Percentiles rank a stretch among this genome's conserved stretches.
Evolutionary conservation across 1,140 invertebrate species (phyloP).

Genomic region (Venturia canescens): DNA sequence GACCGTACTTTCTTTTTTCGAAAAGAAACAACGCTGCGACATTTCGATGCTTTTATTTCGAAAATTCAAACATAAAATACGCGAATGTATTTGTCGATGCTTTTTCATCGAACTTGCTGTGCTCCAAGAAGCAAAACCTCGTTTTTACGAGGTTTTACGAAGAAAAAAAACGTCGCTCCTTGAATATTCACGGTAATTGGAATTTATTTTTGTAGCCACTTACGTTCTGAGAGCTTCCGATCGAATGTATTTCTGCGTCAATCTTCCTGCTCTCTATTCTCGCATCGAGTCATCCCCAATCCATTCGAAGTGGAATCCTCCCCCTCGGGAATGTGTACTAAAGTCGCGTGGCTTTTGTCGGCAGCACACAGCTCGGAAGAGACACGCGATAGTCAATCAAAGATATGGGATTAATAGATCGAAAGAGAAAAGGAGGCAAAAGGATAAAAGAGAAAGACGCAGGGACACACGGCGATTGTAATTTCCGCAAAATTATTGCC

Average conservation of each 20-base stretch:
- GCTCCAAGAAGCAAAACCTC: background rate
- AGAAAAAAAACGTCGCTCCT: background rate
- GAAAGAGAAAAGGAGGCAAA: background rate
- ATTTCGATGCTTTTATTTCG: too few relatives aligned
- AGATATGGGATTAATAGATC: conserved; percentile 9
- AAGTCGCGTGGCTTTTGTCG: conserved; percentile 12
- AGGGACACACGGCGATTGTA: conserved; percentile 6
- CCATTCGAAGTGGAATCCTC: background rate
- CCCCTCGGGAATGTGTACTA: background rate
- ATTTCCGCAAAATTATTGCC: conserved; percentile 33
- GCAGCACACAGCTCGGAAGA: background rate
- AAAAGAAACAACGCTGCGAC: too few relatives aligned
- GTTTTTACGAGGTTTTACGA: too few relatives aligned
- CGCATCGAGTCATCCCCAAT: background rate
- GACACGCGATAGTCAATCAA: conserved; percentile 28
- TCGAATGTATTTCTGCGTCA: background rate
- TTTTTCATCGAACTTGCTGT: too few relatives aligned
- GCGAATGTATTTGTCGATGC: too few relatives aligned
- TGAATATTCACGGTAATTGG: background rate
- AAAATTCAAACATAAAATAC: too few relatives aligned
- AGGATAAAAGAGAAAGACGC: background rate
- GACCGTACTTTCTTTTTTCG: too few relatives aligned
- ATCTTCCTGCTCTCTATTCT: background rate
- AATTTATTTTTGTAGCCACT: background rate
- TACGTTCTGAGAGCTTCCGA: background rate